Percentiles rank a stretch among this genome's conserved stretches.
Conservation (phyloP, 2,113 vertebrate genomes). For the Varanus salvator region DNA sequence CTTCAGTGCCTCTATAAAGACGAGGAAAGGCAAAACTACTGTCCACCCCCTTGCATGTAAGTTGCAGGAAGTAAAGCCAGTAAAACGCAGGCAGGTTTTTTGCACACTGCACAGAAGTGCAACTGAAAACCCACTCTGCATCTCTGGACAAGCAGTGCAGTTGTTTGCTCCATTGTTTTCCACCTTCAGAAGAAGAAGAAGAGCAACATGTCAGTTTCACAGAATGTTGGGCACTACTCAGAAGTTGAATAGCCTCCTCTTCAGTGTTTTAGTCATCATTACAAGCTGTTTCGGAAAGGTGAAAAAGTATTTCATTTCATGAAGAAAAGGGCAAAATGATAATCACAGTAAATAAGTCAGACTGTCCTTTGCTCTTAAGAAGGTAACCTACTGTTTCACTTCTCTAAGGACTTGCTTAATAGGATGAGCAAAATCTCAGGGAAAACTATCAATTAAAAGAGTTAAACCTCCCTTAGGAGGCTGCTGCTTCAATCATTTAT, state of each 20-base stretch:
- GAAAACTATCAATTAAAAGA: constrained; percentile 79
- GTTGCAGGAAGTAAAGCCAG: background rate
- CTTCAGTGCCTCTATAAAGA: background rate
- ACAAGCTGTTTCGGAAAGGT: constrained; percentile 62
- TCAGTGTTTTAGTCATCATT: constrained; percentile 62
- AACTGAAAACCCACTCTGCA: background rate
- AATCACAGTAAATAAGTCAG: constrained; percentile 74
- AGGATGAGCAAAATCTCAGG: constrained; percentile 70
- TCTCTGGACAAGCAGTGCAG: background rate
- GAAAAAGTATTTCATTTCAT: constrained; percentile 67
- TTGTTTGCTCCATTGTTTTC: background rate
- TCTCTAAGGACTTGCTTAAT: constrained; percentile 78
- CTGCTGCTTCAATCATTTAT: constrained; percentile 71
- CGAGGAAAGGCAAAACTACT: background rate
- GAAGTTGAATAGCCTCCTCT: constrained; percentile 60
- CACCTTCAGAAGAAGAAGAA: constrained; percentile 1
- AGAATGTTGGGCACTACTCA: constrained; percentile 49
- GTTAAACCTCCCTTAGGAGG: constrained; percentile 75
- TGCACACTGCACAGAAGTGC: background rate
- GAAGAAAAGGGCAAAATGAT: constrained; percentile 65
- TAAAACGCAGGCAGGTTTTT: background rate
- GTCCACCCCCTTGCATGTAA: background rate
- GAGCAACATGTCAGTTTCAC: constrained; percentile 42
- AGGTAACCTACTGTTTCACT: constrained; percentile 75
- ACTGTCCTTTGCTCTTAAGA: constrained; percentile 72